Percentiles rank a stretch among this genome's conserved stretches.
phyloP scores from a whole-genome alignment of 2,113 vertebrate genomes.

The Indicator indicator region DNA sequence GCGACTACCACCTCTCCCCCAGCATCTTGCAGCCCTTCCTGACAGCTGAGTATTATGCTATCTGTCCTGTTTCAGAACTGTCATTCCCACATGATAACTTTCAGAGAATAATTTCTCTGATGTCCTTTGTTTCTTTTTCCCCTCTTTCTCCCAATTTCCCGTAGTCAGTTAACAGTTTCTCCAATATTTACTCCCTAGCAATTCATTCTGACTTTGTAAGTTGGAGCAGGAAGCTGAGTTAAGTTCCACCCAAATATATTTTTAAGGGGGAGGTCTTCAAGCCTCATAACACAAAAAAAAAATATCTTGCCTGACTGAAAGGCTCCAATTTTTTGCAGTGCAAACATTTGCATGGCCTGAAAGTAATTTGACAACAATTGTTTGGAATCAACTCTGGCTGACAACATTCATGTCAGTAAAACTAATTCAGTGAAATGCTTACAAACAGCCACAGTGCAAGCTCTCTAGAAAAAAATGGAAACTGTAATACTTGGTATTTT shows the following conservation, averaged over 20 bases:
- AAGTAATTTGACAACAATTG: background rate
- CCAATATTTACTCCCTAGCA: slow-evolving; percentile 1
- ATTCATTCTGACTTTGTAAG: slow-evolving; percentile 26
- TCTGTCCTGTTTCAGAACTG: slow-evolving; percentile 10
- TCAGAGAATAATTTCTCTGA: background rate
- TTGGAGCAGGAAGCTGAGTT: background rate
- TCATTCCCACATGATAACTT: background rate
- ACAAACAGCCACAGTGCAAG: background rate
- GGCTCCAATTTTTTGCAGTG: background rate
- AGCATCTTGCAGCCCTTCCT: background rate
- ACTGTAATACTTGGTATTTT: background rate
- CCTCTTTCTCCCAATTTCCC: background rate
- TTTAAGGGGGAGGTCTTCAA: background rate
- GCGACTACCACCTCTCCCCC: background rate
- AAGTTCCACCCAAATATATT: background rate
- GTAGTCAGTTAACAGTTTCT: background rate
- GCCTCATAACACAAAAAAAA: background rate
- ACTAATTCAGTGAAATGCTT: background rate
- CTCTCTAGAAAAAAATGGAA: background rate
- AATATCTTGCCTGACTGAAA: slow-evolving; percentile 2
- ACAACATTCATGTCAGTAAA: background rate
- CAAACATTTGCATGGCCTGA: slow-evolving; percentile 5
- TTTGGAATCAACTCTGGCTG: background rate
- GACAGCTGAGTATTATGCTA: slow-evolving; percentile 29
- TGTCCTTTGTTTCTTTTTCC: slow-evolving; percentile 23